Evolutionary conservation across 1,140 invertebrate species (phyloP).

Genomic region (Mercenaria mercenaria): DNA sequence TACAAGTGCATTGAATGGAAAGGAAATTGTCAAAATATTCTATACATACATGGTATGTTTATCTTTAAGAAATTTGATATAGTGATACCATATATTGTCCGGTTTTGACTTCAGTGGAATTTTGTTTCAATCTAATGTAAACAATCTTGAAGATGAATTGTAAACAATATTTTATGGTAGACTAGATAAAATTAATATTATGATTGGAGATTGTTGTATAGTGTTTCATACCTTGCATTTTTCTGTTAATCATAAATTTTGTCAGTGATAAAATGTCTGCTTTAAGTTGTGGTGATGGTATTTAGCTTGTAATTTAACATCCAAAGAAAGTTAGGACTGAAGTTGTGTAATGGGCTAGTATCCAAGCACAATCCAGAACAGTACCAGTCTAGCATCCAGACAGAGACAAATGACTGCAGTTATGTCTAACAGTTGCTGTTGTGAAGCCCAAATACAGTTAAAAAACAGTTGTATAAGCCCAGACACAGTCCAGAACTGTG

Average conservation of each 20-base stretch:
- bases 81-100: background rate
- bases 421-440: too few relatives aligned
- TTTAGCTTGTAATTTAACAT: too few relatives aligned
- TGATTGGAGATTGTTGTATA: background rate
- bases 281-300: background rate
- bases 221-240: background rate
- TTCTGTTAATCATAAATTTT: too few relatives aligned
- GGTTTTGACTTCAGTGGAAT: background rate
- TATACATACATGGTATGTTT: background rate
- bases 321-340: too few relatives aligned
- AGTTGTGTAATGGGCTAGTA: too few relatives aligned
- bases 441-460: too few relatives aligned
- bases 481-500: too few relatives aligned
- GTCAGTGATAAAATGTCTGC: background rate
- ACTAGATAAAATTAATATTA: constrained; percentile 10
- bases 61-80: constrained; percentile 1
- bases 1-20: background rate
- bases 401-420: too few relatives aligned
- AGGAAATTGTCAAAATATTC: background rate
- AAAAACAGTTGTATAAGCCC: too few relatives aligned
- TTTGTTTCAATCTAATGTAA: constrained; percentile 2
- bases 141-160: constrained; percentile 25
- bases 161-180: constrained; percentile 26
- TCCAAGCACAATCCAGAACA: too few relatives aligned
- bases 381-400: too few relatives aligned